Conservation (phyloP, 2,113 vertebrate species). For the Rostratula benghalensis region DNA sequence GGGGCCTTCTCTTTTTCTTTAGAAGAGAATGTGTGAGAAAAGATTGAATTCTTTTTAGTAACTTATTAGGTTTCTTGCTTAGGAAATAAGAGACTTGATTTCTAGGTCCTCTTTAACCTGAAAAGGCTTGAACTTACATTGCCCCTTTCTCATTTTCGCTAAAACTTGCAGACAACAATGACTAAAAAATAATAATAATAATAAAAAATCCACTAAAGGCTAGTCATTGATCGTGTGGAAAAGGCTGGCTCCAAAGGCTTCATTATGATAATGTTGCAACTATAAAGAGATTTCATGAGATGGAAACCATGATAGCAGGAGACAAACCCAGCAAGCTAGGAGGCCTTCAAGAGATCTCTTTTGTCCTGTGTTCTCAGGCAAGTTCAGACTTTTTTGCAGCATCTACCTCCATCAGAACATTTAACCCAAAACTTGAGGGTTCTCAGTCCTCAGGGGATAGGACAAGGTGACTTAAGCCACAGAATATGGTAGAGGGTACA, state of each 20-base stretch:
- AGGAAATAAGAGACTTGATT: not conserved
- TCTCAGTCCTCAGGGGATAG: not conserved
- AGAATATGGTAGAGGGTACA: not conserved
- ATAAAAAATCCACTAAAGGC: accelerated
- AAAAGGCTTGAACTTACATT: not conserved
- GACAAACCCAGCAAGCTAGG: not conserved
- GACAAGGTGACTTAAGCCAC: not conserved
- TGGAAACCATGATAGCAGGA: not conserved
- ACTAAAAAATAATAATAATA: not conserved
- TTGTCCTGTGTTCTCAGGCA: not conserved
- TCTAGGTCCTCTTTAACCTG: not conserved
- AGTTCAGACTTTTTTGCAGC: not conserved
- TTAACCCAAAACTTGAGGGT: not conserved
- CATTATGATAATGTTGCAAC: not conserved
- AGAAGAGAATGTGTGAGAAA: not conserved
- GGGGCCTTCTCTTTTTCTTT: not conserved
- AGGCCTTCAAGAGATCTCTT: not conserved
- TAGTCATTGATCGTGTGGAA: not conserved
- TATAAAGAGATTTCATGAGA: not conserved
- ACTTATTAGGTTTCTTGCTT: not conserved
- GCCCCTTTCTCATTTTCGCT: not conserved
- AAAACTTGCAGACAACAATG: not conserved
- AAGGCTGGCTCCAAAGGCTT: not conserved
- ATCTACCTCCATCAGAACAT: not conserved
- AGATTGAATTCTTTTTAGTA: not conserved